Evolutionary conservation across 2,888 invertebrate species (phyloP).

Genomic region (Eupithecia dodoneata): DNA sequence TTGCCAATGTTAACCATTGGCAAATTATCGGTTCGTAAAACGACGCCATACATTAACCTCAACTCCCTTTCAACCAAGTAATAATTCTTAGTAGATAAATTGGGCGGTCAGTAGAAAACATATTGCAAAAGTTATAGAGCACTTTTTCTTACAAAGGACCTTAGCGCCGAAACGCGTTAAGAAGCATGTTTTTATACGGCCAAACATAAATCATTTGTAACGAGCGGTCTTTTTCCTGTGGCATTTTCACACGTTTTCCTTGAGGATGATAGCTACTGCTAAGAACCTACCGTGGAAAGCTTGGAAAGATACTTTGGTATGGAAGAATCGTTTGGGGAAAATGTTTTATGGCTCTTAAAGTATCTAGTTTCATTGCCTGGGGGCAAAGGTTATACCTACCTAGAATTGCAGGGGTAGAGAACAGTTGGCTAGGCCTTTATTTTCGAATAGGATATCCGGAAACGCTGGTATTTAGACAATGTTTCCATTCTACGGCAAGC

Average conservation of each 20-base stretch:
- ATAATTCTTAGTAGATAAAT: conserved; percentile 43
- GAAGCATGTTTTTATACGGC: conserved; percentile 66
- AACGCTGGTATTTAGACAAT: neutral
- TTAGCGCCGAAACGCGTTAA: conserved; percentile 56
- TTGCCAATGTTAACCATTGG: neutral
- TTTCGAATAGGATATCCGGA: neutral
- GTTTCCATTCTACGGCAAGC: neutral
- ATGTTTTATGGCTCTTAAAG: conserved; percentile 31
- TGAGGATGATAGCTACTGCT: conserved; percentile 43
- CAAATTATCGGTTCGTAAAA: conserved; percentile 20
- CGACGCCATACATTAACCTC: conserved; percentile 14
- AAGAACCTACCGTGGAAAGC: conserved; percentile 33
- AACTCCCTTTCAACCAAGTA: conserved; percentile 31
- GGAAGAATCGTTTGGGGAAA: conserved; percentile 36
- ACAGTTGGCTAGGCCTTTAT: neutral
- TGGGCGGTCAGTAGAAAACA: conserved; percentile 45
- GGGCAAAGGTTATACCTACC: neutral
- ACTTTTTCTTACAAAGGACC: conserved; percentile 59
- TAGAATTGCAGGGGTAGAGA: neutral
- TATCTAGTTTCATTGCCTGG: conserved; percentile 11
- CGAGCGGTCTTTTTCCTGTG: conserved; percentile 64
- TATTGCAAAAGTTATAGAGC: conserved; percentile 51
- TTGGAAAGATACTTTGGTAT: conserved; percentile 38
- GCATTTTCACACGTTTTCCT: conserved; percentile 75
- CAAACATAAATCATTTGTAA: conserved; percentile 76